Evolutionary conservation across 2,113 vertebrate species (phyloP), one percentile per base, ranked within the genome.

Genomic region (Ellobius talpinus): DNA sequence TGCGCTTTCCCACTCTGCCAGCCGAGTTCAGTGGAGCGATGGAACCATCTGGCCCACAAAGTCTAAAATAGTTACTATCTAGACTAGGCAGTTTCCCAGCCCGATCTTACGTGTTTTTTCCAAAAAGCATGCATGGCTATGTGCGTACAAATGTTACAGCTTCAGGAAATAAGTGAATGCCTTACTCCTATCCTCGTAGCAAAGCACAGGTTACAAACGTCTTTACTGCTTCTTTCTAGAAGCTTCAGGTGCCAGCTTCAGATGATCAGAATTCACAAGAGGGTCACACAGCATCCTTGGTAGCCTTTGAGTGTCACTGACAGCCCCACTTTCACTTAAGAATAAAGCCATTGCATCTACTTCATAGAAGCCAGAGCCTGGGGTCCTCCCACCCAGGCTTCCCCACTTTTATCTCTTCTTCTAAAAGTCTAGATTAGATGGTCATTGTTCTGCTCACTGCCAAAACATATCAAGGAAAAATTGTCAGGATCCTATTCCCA

Each of bases 171-270:
- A 42, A 50, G 8, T 50, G 31, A 65, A 24, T 45, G 14, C 7
- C 14, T 79, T 52, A 29, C 17, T 68, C 72, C n/a, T 16, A 23
- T 36, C 42, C 66, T 10, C 33, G 12, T 61, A 86, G 66, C 7
- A 24, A 93, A 87, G 21, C 16, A 78, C 5, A 4, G 45, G 26
- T 36, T 91, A 42, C 4, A 87, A 72, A 39, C 3, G n/a, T 72
- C 58, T 95, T 89, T 55, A 9, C 65, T 93, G 36, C 5, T 82
- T 93, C 50, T 96, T 93, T 89, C 45, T 87, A 93, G 74, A 73
- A 9, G 42, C 63, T 68, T 79, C 45, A 73, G 45, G 33, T 2
- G 33, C 70, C 63, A 36, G 3, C 84, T 72, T 45, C 19, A 52
- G 26, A 26, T 7, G 55, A 33, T 17, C 14, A 42, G 58, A 4